Conservation (phyloP, 2,888 invertebrate species). For the Chaetogeoica ovagalla region DNA sequence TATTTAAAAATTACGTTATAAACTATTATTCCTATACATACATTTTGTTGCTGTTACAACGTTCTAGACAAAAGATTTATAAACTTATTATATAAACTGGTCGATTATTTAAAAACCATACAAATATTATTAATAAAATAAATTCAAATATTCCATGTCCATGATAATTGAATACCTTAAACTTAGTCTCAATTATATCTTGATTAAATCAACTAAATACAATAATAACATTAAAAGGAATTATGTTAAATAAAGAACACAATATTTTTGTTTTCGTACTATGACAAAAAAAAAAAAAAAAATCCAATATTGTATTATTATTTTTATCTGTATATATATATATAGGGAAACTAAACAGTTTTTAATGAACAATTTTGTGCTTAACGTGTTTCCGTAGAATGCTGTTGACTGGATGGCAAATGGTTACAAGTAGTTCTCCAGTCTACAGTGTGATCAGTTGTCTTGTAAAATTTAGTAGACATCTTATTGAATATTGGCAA, state of each 20-base stretch:
- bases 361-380: conserved; percentile 16
- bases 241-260: background rate
- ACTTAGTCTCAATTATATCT: conserved; percentile 21
- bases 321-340: background rate
- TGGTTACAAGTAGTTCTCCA: conserved; percentile 64
- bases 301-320: conserved; percentile 3
- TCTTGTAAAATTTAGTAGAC: conserved; percentile 85
- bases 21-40: no score
- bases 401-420: background rate
- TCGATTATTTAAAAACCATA: background rate
- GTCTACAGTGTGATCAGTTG: conserved; percentile 80
- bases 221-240: conserved; percentile 4
- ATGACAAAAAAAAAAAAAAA: background rate
- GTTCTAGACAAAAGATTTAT: no score
- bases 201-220: conserved; percentile 10
- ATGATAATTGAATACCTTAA: background rate
- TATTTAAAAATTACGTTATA: background rate
- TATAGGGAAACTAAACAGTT: conserved; percentile 21
- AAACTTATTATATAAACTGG: no score
- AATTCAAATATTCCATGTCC: conserved; percentile 17
- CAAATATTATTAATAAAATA: background rate
- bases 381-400: conserved; percentile 31
- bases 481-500: conserved; percentile 97
- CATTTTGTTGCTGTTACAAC: no score
- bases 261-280: background rate